Conservation (phyloP, 1,140 invertebrate genomes). For the Leptinotarsa lineolata region DNA sequence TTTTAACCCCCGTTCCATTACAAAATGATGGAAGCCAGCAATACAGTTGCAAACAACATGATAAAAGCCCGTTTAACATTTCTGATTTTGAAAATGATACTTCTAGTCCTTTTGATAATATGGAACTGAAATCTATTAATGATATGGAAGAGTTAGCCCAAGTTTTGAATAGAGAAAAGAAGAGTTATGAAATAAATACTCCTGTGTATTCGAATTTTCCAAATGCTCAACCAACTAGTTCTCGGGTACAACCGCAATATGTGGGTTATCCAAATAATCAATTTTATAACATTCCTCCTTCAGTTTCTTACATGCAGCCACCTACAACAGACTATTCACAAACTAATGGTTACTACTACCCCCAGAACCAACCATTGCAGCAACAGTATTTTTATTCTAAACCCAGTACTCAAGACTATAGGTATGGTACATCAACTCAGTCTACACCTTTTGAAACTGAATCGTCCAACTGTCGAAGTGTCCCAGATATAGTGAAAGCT, state of each 20-base stretch:
- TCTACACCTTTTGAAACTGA: conserved; percentile 14
- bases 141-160: conserved; percentile 85
- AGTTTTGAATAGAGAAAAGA: conserved; percentile 59
- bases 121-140: conserved; percentile 88
- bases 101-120: conserved; percentile 88
- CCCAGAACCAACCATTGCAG: conserved; percentile 21
- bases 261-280: conserved; percentile 21
- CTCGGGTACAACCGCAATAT: conserved; percentile 17
- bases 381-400: conserved; percentile 24
- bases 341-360: conserved; percentile 37
- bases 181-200: conserved; percentile 22
- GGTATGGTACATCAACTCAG: not conserved
- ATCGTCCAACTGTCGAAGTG: conserved; percentile 60
- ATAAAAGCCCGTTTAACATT: conserved; percentile 53
- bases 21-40: conserved; percentile 29
- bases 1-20: conserved; percentile 49
- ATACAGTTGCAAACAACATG: conserved; percentile 33
- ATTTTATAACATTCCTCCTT: conserved; percentile 34
- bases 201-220: conserved; percentile 13
- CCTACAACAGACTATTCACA: conserved; percentile 54
- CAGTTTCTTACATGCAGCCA: conserved; percentile 55
- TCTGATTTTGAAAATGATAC: conserved; percentile 85
- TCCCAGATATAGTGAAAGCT: conserved; percentile 73
- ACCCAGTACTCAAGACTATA: conserved; percentile 23
- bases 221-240: not conserved